Evolutionary conservation across 2,888 invertebrate genomes (phyloP).

Genomic region (Agrilus cyanescens): DNA sequence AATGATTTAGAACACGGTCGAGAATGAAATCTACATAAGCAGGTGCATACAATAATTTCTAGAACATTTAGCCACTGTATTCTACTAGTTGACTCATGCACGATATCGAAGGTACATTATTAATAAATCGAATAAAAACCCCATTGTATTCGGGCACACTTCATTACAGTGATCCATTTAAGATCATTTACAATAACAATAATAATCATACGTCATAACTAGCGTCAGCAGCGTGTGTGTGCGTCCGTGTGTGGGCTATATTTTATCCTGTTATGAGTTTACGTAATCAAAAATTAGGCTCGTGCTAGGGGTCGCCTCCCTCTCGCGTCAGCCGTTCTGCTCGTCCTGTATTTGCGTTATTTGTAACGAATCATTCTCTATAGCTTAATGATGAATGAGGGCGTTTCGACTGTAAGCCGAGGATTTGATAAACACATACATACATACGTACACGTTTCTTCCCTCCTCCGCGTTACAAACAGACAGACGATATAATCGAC

Average conservation of each 20-base stretch:
- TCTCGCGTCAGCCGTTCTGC: slow-evolving; percentile 19
- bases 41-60: too few species aligned
- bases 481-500: slow-evolving; percentile 10
- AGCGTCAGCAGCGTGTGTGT: too few species aligned
- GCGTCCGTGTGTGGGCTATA: slow-evolving; percentile 26
- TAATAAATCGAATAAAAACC: too few species aligned
- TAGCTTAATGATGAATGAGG: slow-evolving; percentile 28
- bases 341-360: slow-evolving; percentile 29
- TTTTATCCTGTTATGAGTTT: slow-evolving; percentile 30
- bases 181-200: too few species aligned
- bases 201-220: too few species aligned
- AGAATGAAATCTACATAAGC: too few species aligned
- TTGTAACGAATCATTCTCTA: slow-evolving; percentile 35
- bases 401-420: slow-evolving; percentile 23
- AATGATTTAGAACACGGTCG: too few species aligned
- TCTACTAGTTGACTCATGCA: too few species aligned
- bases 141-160: too few species aligned
- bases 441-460: slow-evolving; percentile 5
- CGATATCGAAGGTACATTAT: too few species aligned
- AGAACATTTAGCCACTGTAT: too few species aligned
- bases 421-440: slow-evolving; percentile 20
- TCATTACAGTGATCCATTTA: too few species aligned
- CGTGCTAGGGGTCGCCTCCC: slow-evolving; percentile 22
- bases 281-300: slow-evolving; percentile 33
- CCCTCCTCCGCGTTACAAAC: slow-evolving; percentile 5